Conservation (phyloP, 2,888 invertebrate species). For the Polymixis flavicincta region DNA sequence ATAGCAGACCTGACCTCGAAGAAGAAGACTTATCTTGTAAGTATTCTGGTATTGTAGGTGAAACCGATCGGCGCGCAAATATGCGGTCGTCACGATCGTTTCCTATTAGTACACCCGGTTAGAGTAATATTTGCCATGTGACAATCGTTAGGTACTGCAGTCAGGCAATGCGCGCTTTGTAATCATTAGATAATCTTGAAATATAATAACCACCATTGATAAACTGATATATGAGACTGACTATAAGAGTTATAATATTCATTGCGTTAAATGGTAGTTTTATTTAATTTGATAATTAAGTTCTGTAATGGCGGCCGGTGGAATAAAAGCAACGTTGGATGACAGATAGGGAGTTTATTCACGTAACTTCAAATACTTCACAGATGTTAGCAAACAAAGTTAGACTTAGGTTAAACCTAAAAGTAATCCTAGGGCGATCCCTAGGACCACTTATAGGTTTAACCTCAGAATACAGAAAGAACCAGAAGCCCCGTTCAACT, state of each 20-base stretch:
- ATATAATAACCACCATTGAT: background rate
- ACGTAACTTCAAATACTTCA: too few relatives aligned
- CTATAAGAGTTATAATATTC: background rate
- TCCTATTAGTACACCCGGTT: background rate
- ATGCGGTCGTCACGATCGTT: background rate
- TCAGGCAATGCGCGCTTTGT: background rate
- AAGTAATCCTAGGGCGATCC: too few relatives aligned
- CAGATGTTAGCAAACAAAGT: too few relatives aligned
- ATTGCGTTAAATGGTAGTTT: background rate
- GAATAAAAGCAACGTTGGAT: too few relatives aligned
- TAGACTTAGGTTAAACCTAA: too few relatives aligned
- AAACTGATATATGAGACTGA: too few relatives aligned
- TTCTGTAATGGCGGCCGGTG: too few relatives aligned
- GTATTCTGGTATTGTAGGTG: constrained; percentile 1
- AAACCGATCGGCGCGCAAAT: background rate
- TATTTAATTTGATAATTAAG: background rate
- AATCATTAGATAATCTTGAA: background rate
- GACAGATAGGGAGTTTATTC: too few relatives aligned
- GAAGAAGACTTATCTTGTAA: constrained; percentile 31
- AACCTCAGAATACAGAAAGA: too few relatives aligned
- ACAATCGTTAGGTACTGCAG: background rate
- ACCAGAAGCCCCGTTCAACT: too few relatives aligned
- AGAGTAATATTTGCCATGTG: background rate
- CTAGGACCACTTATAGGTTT: too few relatives aligned
- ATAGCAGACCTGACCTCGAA: constrained; percentile 40